Evolutionary conservation across 2,797 vertebrate genomes (phyloP), one percentile per base, ranked within the genome.

Genomic region (Garrulus glandarius): DNA sequence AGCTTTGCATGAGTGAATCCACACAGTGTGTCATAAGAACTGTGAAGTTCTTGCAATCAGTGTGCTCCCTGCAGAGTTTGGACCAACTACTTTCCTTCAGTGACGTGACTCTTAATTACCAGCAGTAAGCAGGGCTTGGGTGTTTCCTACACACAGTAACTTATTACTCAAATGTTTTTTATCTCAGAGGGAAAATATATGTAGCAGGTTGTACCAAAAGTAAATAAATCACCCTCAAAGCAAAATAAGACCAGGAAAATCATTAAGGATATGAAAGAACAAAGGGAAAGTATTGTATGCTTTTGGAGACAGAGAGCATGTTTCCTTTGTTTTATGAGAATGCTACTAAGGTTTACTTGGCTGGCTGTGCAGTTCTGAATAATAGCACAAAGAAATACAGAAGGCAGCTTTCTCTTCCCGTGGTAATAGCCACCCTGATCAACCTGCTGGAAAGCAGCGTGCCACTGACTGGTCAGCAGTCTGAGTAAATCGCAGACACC

Each of bases 151-250:
- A 41, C 52, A 22, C 37, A 89, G 76, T 88, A 63, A 56, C 67
- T 78, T 92, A 87, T 23, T 88, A 94, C 83, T 93, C 72, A 71
- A 60, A 53, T 80, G 36, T 59, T 94, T 74, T 95, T 95, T 94
- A 86, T 92, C 49, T 87, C 69, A 24, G 56, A 77, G 57, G 69
- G 60, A 72, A 91, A 93, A 74, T 37, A 67, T 2, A 85, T 0
- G 0, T 43, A 65, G 64, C 65, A 92, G 26, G 43, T 78, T 44
- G 37, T 81, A 88, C 19, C 30, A 39, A 83, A 85, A 92, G 49
- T 79, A 87, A 91, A 93, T 87, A 85, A 87, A 87, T 87, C 3
- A 1, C 64, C 26, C 47, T 83, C 41, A 67, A 69, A 89, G 56
- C 64, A 91, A 89, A 93, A 53, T 71, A 86, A 71, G 76, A 43